Conservation (phyloP, 2,888 invertebrate genomes). For the Bembecia ichneumoniformis region DNA sequence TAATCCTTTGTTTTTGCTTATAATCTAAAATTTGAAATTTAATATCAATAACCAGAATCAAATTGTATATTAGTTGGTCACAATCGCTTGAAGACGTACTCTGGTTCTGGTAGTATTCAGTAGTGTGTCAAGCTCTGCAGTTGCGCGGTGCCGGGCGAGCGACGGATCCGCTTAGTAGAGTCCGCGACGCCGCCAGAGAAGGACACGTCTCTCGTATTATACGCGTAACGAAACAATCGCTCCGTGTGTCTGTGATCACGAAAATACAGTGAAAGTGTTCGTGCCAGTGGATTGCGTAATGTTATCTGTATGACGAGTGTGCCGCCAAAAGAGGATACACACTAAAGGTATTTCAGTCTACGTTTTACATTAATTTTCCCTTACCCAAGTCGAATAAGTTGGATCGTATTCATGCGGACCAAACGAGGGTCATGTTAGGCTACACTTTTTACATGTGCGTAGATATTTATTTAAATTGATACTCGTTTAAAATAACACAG, state of each 20-base stretch:
- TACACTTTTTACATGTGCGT: too few relatives aligned
- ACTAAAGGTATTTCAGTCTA: constrained; percentile 1
- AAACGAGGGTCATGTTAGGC: not conserved
- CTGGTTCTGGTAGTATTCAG: too few relatives aligned
- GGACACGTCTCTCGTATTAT: constrained; percentile 26
- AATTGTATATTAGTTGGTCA: too few relatives aligned
- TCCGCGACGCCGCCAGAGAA: constrained; percentile 35
- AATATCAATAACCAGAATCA: too few relatives aligned
- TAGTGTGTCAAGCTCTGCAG: constrained; percentile 37
- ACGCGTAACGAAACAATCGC: constrained; percentile 19
- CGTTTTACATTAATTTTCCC: not conserved
- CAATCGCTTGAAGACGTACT: too few relatives aligned
- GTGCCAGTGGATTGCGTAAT: constrained; percentile 25
- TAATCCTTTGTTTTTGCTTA: too few relatives aligned
- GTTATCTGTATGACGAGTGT: constrained; percentile 39
- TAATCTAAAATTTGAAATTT: too few relatives aligned
- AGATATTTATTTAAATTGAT: too few relatives aligned
- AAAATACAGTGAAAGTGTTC: constrained; percentile 42
- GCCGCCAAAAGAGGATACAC: constrained; percentile 5
- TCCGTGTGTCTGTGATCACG: constrained; percentile 37
- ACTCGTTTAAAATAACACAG: too few relatives aligned
- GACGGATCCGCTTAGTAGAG: constrained; percentile 24
- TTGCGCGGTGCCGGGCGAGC: constrained; percentile 39
- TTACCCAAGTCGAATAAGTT: not conserved
- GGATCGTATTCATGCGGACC: not conserved